phyloP scores from a whole-genome alignment of 1,140 invertebrate genomes.

The Drosophila orena region DNA sequence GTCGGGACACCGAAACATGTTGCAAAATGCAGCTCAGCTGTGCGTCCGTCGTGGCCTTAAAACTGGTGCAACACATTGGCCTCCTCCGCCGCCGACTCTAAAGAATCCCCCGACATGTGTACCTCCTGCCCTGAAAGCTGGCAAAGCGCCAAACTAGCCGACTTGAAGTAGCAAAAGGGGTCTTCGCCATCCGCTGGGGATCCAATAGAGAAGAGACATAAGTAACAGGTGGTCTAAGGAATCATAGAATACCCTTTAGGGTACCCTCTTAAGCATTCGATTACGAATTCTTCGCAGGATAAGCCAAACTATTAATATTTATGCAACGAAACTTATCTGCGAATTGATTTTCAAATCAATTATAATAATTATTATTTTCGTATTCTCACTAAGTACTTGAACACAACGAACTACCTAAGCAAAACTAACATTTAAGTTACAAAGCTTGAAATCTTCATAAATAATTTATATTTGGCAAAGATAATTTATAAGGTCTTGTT shows the following conservation, averaged over 20 bases:
- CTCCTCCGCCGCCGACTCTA: slow-evolving; percentile 40
- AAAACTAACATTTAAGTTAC: no score
- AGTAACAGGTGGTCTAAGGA: not conserved
- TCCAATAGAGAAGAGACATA: slow-evolving; percentile 11
- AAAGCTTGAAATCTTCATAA: no score
- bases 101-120: not conserved
- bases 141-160: slow-evolving; percentile 69
- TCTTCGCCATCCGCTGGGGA: slow-evolving; percentile 19
- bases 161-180: slow-evolving; percentile 58
- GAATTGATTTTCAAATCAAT: no score
- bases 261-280: no score
- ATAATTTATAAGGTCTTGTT: no score
- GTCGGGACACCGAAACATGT: slow-evolving; percentile 56
- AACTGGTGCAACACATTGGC: slow-evolving; percentile 78
- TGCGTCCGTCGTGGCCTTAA: slow-evolving; percentile 70
- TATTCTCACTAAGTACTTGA: no score
- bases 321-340: no score
- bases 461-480: no score
- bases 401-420: no score
- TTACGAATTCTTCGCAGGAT: no score
- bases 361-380: no score
- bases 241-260: not conserved
- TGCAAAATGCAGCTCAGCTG: slow-evolving; percentile 72
- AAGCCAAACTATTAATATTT: no score
- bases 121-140: slow-evolving; percentile 36